Evolutionary conservation across 2,888 invertebrate genomes (phyloP), one percentile per base, ranked within the genome.

Genomic region (Leptinotarsa haldemani): DNA sequence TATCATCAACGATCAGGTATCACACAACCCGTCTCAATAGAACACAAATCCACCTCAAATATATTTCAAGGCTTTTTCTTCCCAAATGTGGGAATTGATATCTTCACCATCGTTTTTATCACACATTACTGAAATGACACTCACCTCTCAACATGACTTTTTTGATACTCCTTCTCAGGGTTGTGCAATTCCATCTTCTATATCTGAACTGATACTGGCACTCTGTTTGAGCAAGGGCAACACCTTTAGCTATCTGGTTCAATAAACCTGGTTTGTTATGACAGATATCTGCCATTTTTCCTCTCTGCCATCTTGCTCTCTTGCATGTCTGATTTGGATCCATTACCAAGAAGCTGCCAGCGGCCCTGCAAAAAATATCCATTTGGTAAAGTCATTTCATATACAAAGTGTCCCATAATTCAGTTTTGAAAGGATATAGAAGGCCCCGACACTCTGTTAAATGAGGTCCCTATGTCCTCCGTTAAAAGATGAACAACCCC

Each of bases 301-400:
- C 93, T 81, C 93, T 90, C 81, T 94, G 88, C 81, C 94, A 91
- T 75, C 94, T 90, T 80, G 94, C 93, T 88, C 95, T 95, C 87
- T 95, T 94, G 89, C 97, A 97, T 84, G 96, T 93, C 88, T 94
- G 92, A 86, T 93, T 92, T 79, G 96, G 96, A 88, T 97, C 97
- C 90, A 97, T 92, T 84, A 96, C 93, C 85, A 96, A 92, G 87
- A 96, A 95, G 79, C 89, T 94, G 88, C 94, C 91, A 85, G 94
- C 92, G 88, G 93, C 93, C 94, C 94, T 94, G 88, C 2, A 84
- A 83, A 46, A 40, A 40, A 9, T 30, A 9, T 30, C 30, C 7
- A 30, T 7, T 30, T 30, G 30, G 7, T 1, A 5, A 30, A 30
- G 30, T 30, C 1, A 30, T 30, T 30, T 30, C 0, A 30, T 30